A percentile compares a stretch with the other conserved stretches of the same genome.
These are phyloP conservation scores for Atractosteus spatula DNA, from an alignment of 2,113 vertebrate genomes.

Conservation along the genomic window DNA sequence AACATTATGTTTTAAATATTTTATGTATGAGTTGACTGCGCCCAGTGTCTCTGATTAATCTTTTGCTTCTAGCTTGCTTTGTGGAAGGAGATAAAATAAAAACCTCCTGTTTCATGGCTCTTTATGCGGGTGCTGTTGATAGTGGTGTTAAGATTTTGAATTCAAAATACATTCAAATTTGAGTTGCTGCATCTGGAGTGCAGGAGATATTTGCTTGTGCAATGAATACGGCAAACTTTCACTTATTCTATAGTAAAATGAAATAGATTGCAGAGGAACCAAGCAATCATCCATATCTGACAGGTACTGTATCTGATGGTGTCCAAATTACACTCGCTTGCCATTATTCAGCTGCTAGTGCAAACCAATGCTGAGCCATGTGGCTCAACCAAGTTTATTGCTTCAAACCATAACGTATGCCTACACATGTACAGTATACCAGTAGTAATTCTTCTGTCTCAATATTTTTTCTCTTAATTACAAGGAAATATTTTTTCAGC, in stretches of 20 bases:
- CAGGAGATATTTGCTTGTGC: neutral
- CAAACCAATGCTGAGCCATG: neutral
- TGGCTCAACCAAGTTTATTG: neutral
- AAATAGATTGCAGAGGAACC: neutral
- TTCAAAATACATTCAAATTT: constrained; percentile 5
- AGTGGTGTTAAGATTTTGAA: neutral
- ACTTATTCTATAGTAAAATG: neutral
- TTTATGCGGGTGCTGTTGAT: neutral
- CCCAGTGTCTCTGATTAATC: neutral
- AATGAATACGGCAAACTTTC: constrained; percentile 7
- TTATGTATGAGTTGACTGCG: neutral
- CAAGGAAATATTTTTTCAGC: no score
- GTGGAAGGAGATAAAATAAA: neutral
- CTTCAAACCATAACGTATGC: no score
- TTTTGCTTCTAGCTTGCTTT: constrained; percentile 1
- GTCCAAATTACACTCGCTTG: neutral
- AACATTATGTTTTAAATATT: neutral
- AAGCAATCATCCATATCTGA: constrained; percentile 9
- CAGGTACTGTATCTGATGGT: neutral
- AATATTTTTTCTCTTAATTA: no score
- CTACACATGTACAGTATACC: no score
- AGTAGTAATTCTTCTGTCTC: no score
- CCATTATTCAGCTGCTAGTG: neutral
- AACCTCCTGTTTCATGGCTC: neutral
- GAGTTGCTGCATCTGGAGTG: neutral